These are phyloP conservation scores for Brachionus rubens DNA, from an alignment of 1,140 invertebrate genomes.

Conservation along the genomic window DNA sequence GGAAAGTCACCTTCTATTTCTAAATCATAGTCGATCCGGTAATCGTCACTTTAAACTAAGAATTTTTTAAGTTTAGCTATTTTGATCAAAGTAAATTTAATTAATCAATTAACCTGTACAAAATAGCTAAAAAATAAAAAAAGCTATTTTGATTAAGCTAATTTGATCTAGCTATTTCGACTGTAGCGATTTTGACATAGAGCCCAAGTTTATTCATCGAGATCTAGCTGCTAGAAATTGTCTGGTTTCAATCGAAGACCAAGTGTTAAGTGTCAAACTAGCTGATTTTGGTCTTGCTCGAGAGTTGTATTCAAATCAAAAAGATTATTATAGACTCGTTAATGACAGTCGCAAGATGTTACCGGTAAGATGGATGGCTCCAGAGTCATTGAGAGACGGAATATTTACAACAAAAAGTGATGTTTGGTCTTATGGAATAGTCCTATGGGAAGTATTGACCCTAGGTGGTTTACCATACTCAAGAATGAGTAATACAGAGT, in stretches of 20 bases:
- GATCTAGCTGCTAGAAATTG: constrained; percentile 46
- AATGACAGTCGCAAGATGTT: constrained; percentile 61
- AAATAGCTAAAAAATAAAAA: no score
- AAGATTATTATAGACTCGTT: constrained; percentile 37
- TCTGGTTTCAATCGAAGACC: neutral
- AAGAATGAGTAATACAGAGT: constrained; percentile 33
- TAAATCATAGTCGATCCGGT: no score
- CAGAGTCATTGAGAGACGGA: constrained; percentile 81
- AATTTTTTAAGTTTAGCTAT: no score
- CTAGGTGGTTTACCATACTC: constrained; percentile 36
- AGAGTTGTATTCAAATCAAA: constrained; percentile 19
- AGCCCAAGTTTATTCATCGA: constrained; percentile 37
- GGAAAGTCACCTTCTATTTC: no score
- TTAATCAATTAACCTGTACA: no score
- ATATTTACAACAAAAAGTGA: constrained; percentile 84
- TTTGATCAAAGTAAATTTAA: no score
- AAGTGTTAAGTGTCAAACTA: constrained; percentile 28
- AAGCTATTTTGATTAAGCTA: no score
- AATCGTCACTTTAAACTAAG: no score
- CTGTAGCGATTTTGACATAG: no score
- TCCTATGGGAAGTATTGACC: constrained; percentile 77
- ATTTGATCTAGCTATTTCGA: no score
- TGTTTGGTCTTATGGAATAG: constrained; percentile 85
- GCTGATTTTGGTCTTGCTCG: constrained; percentile 43
- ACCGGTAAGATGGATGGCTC: constrained; percentile 88